A percentile compares a stretch with the other conserved stretches of the same genome.
These are phyloP conservation scores for Molossus molossus DNA, from an alignment of 2,797 vertebrate genomes.

Conservation along the genomic window DNA sequence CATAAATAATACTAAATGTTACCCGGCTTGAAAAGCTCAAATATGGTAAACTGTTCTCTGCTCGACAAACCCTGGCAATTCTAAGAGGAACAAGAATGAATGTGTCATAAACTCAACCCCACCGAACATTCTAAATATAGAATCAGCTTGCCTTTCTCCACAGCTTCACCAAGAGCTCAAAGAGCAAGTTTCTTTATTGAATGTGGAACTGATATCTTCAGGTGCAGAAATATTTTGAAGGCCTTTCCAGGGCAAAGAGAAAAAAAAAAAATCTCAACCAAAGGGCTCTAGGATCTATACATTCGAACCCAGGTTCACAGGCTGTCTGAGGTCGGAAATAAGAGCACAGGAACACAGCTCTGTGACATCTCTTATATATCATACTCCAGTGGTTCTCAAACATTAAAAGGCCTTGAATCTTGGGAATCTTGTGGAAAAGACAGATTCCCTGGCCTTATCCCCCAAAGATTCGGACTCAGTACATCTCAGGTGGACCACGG, in stretches of 20 bases:
- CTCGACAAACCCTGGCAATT: constrained; percentile 66
- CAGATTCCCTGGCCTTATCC: background rate
- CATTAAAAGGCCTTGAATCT: constrained; percentile 21
- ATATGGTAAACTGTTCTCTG: constrained; percentile 58
- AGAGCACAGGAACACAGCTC: background rate
- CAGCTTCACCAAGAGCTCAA: constrained; percentile 61
- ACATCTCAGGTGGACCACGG: background rate
- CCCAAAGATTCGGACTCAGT: background rate
- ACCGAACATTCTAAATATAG: constrained; percentile 81
- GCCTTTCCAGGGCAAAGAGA: constrained; percentile 64
- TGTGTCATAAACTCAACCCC: constrained; percentile 50
- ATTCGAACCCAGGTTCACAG: constrained; percentile 51
- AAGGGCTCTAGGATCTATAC: constrained; percentile 4
- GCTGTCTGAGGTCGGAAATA: constrained; percentile 47
- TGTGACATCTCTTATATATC: background rate
- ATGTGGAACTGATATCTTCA: constrained; percentile 63
- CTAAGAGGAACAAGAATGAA: constrained; percentile 70
- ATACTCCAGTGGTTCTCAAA: background rate
- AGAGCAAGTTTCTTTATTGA: constrained; percentile 65
- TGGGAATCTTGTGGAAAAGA: constrained; percentile 3
- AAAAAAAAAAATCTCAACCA: constrained; percentile 61
- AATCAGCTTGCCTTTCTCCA: constrained; percentile 71
- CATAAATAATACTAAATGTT: constrained; percentile 76
- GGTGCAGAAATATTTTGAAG: constrained; percentile 64
- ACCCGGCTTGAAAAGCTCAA: constrained; percentile 53